phyloP scores from a whole-genome alignment of 2,113 vertebrate genomes.

The Phalacrocorax carbo region DNA sequence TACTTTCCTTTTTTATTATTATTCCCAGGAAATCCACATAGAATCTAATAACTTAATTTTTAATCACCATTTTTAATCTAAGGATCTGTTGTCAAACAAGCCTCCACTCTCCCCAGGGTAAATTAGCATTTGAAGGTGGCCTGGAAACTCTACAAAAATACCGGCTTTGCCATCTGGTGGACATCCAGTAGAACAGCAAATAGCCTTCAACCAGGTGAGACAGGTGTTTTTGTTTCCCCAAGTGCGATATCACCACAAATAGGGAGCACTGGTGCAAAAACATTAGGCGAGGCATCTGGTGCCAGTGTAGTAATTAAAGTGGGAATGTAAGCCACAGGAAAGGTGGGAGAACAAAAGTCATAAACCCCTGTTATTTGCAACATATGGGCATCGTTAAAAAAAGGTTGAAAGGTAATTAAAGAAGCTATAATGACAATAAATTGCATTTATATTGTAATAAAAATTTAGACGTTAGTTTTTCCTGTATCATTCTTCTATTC shows the following conservation, averaged over 20 bases:
- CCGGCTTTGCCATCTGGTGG: constrained; percentile 44
- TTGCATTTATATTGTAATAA: constrained; percentile 49
- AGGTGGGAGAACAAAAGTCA: constrained; percentile 25
- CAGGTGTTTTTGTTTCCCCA: neutral
- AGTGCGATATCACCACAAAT: neutral
- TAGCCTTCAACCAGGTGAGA: neutral
- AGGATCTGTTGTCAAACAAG: neutral
- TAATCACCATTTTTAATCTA: neutral
- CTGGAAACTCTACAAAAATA: neutral
- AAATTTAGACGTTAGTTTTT: neutral
- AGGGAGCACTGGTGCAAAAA: neutral
- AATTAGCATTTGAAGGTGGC: neutral
- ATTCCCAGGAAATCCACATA: neutral
- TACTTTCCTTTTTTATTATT: neutral
- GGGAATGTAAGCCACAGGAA: constrained; percentile 34
- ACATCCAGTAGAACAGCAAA: neutral
- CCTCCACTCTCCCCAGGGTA: neutral
- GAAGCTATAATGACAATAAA: constrained; percentile 39
- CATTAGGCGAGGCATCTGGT: neutral
- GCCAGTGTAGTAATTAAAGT: neutral
- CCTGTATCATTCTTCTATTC: neutral
- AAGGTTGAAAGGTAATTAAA: constrained; percentile 45
- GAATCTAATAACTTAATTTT: neutral
- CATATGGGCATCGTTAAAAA: constrained; percentile 48
- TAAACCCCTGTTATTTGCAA: constrained; percentile 17